phyloP scores from a whole-genome alignment of 92 coral and sea anemone genomes.

The Desmophyllum pertusum region DNA sequence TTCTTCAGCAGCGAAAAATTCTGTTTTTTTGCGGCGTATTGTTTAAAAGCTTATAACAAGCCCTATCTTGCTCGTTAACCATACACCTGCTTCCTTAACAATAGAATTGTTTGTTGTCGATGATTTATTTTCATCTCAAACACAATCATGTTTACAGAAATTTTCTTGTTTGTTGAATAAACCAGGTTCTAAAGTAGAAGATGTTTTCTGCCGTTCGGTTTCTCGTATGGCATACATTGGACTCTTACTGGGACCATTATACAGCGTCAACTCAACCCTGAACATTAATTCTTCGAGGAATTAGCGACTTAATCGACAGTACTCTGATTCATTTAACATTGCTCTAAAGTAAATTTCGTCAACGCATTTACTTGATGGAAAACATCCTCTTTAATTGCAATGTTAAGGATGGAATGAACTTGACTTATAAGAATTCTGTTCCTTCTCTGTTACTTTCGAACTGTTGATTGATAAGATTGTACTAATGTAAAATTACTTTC shows the following conservation, averaged over 20 bases:
- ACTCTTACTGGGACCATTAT: no score
- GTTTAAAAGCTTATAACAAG: neutral
- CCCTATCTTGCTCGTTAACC: neutral
- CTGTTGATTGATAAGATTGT: neutral
- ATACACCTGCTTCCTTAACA: slow-evolving; percentile 6
- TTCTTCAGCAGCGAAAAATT: neutral
- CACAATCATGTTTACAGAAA: slow-evolving; percentile 18
- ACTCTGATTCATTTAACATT: slow-evolving; percentile 1
- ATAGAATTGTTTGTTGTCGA: slow-evolving; percentile 5
- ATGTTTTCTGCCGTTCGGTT: neutral
- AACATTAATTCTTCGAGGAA: neutral
- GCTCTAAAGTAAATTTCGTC: neutral
- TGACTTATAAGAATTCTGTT: neutral
- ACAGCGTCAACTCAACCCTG: neutral
- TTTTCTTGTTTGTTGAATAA: neutral
- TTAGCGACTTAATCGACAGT: neutral
- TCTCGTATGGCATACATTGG: neutral
- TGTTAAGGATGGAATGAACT: neutral
- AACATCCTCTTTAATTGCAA: neutral
- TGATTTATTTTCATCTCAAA: slow-evolving; percentile 11
- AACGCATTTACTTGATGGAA: neutral
- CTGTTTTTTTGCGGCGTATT: no score
- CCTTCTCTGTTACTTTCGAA: neutral
- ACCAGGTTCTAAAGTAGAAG: slow-evolving; percentile 5
- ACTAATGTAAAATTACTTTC: slow-evolving; percentile 7